A percentile compares a stretch with the other conserved stretches of the same genome.
phyloP scores from a whole-genome alignment of 2,888 invertebrate genomes.

The Byasa hedistus region DNA sequence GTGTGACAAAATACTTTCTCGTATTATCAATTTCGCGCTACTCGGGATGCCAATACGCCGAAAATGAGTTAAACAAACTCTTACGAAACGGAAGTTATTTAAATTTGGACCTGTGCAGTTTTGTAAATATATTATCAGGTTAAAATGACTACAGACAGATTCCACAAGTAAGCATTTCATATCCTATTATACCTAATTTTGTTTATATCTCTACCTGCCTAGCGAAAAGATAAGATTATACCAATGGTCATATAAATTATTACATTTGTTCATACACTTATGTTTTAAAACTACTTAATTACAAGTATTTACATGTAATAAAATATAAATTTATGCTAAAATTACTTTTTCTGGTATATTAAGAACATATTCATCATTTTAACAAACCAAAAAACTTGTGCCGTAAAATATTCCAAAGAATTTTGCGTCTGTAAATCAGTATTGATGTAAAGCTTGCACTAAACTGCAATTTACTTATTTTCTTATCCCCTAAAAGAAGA shows the following conservation, averaged over 20 bases:
- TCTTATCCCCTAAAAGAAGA: no score
- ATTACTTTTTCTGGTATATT: background rate
- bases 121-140: constrained; percentile 2
- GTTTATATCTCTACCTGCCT: constrained; percentile 35
- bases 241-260: constrained; percentile 14
- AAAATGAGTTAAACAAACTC: constrained; percentile 72
- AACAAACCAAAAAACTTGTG: background rate
- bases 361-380: background rate
- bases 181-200: constrained; percentile 30
- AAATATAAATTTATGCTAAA: background rate
- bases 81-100: constrained; percentile 20
- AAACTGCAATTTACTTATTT: no score
- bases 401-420: no score
- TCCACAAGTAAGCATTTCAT: constrained; percentile 79
- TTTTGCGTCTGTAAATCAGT: no score
- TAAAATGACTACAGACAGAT: constrained; percentile 81
- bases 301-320: background rate
- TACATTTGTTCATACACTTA: background rate
- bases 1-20: constrained; percentile 70
- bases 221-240: constrained; percentile 51
- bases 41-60: constrained; percentile 50
- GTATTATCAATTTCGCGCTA: constrained; percentile 63
- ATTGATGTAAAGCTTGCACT: no score
- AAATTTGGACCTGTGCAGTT: constrained; percentile 6
- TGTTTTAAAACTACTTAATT: background rate